phyloP scores from a whole-genome alignment of 2,888 invertebrate genomes.

The Hyposoter dolosus region DNA sequence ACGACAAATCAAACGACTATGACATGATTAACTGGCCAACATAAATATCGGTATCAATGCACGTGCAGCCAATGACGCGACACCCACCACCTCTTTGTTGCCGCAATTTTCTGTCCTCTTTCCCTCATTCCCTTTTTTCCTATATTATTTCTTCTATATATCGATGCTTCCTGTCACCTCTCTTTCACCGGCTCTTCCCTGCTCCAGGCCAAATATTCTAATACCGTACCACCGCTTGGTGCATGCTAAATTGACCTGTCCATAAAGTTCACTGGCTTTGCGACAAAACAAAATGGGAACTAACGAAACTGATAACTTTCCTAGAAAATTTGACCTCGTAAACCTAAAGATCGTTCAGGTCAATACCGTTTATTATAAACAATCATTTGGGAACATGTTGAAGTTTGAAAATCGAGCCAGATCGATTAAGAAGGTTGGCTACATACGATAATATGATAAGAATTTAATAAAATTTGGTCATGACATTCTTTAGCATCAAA shows the following conservation, averaged over 20 bases:
- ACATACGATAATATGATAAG: no score
- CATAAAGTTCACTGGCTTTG: conserved; percentile 1
- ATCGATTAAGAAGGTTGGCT: no score
- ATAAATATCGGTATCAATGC: conserved; percentile 85
- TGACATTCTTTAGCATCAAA: no score
- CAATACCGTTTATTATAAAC: no score
- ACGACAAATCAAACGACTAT: conserved; percentile 84
- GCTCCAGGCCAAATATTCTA: conserved; percentile 40
- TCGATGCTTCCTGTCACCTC: conserved; percentile 53
- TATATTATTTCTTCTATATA: conserved; percentile 53
- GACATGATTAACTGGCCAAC: conserved; percentile 84
- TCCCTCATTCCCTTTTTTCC: conserved; percentile 54
- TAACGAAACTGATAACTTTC: background rate
- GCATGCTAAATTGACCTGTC: conserved; percentile 9
- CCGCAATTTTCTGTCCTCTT: conserved; percentile 56
- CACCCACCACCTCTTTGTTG: conserved; percentile 73
- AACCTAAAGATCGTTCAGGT: background rate
- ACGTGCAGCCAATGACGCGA: conserved; percentile 83
- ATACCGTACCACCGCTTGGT: background rate
- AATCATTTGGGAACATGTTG: no score
- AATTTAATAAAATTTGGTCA: no score
- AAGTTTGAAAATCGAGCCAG: no score
- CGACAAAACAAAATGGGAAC: background rate
- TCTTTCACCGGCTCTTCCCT: conserved; percentile 34
- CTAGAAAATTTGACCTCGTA: background rate